Percentiles rank a stretch among this genome's conserved stretches.
These are phyloP conservation scores for Athene noctua DNA, from an alignment of 2,113 vertebrate species.

Conservation along the genomic window DNA sequence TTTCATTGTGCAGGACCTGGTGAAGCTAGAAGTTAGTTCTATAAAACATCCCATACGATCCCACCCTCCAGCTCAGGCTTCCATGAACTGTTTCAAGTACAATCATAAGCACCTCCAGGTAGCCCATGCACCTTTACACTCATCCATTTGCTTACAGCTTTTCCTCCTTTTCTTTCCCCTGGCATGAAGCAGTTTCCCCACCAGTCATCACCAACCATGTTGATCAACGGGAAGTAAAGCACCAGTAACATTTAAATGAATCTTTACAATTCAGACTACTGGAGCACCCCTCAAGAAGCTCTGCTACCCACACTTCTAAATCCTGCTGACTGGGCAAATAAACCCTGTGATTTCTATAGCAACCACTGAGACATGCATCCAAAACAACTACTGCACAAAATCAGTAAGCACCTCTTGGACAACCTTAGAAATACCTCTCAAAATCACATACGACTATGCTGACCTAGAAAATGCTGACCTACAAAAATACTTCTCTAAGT, in stretches of 20 bases:
- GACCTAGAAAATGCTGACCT: not conserved
- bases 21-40: not conserved
- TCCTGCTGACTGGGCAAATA: not conserved
- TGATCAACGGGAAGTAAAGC: not conserved
- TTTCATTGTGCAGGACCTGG: not conserved
- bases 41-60: not conserved
- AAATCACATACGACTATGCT: not conserved
- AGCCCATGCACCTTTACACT: not conserved
- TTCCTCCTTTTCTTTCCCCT: not conserved
- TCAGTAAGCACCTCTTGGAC: not conserved
- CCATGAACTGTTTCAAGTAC: not conserved
- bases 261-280: not conserved
- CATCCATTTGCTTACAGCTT: not conserved
- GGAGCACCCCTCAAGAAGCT: not conserved
- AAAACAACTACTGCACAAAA: not conserved
- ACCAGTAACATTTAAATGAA: not conserved
- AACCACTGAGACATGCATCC: not conserved
- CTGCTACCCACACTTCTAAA: not conserved
- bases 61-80: not conserved
- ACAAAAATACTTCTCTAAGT: not conserved
- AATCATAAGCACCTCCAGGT: not conserved
- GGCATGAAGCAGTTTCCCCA: not conserved
- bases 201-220: not conserved
- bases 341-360: rapidly evolving
- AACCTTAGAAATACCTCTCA: not conserved